These are phyloP conservation scores for Pseudobourletiella spinata DNA, from an alignment of 1,140 invertebrate genomes.

Conservation along the genomic window DNA sequence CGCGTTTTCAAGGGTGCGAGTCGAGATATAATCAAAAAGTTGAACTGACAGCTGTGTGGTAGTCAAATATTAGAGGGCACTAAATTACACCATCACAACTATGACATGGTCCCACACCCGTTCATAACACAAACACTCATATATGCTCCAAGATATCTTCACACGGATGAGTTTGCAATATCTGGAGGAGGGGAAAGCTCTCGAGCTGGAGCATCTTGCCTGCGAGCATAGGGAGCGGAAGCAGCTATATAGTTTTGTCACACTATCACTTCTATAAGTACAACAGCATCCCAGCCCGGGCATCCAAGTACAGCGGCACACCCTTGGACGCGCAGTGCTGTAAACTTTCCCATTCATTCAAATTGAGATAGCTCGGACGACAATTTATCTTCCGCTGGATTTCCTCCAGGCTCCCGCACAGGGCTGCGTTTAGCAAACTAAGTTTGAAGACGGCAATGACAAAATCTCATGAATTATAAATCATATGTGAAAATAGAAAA, in stretches of 20 bases:
- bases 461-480: background rate
- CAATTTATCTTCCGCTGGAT: background rate
- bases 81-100: slow-evolving; percentile 5
- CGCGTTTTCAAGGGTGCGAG: no score
- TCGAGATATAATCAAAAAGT: slow-evolving; percentile 1
- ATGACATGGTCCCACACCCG: no score
- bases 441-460: no score
- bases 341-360: slow-evolving; percentile 2
- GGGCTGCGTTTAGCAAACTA: background rate
- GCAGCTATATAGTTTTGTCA: no score
- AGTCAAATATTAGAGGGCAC: background rate
- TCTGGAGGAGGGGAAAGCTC: background rate
- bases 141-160: no score
- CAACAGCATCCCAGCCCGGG: no score
- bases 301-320: no score
- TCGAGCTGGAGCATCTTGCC: no score
- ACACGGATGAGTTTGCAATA: background rate
- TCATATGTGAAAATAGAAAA: slow-evolving; percentile 4
- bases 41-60: background rate
- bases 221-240: no score
- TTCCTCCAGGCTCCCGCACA: background rate
- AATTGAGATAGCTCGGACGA: background rate
- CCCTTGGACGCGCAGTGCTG: no score
- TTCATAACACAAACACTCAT: no score
- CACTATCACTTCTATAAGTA: no score